Conservation (phyloP, 2,888 invertebrate species). For the Helobdella robusta region DNA sequence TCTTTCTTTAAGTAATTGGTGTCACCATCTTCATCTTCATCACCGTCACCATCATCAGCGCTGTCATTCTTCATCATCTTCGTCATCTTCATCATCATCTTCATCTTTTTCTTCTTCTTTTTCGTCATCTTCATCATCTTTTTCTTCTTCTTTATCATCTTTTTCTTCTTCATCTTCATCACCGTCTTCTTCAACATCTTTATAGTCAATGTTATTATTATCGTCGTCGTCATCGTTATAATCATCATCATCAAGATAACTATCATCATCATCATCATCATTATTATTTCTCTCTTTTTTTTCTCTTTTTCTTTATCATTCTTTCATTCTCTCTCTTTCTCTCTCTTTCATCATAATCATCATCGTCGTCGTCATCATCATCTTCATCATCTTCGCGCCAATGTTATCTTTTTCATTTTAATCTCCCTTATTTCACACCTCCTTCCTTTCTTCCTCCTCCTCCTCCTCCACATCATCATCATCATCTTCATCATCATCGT, state of each 20-base stretch:
- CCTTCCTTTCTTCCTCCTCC: neutral
- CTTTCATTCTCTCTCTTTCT: neutral
- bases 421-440: neutral
- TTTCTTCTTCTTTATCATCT: no score
- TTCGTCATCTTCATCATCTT: no score
- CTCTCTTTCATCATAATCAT: neutral
- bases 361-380: neutral
- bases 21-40: conserved; percentile 11
- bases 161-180: no score
- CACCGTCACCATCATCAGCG: neutral
- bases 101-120: no score
- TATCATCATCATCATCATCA: neutral
- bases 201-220: no score
- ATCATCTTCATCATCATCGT: neutral
- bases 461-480: no score
- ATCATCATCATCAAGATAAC: no score
- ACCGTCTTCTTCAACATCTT: no score
- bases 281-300: neutral
- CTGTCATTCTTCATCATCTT: no score
- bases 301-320: neutral
- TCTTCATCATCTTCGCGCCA: neutral
- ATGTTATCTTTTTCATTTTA: neutral
- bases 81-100: no score
- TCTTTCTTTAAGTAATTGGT: no score
- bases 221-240: no score